These are phyloP conservation scores for Salminus brasiliensis DNA, from an alignment of 2,113 vertebrate species.

Conservation along the genomic window DNA sequence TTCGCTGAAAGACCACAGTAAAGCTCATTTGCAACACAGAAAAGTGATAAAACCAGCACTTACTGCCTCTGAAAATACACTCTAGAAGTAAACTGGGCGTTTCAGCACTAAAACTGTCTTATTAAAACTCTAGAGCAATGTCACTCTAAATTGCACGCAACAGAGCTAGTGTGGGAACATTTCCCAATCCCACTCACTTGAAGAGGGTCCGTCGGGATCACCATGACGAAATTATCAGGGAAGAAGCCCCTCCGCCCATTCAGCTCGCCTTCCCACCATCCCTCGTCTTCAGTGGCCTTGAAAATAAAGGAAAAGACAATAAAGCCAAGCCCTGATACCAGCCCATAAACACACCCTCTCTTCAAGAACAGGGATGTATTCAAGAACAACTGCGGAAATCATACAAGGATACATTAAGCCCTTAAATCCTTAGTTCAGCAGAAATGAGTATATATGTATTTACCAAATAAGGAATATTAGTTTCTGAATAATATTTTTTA, in stretches of 20 bases:
- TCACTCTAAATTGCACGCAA: conserved; percentile 23
- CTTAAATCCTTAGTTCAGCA: no score
- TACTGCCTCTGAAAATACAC: not conserved
- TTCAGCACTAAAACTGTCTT: conserved; percentile 31
- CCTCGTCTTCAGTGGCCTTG: conserved; percentile 79
- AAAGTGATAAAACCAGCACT: not conserved
- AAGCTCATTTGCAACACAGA: not conserved
- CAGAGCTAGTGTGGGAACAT: not conserved
- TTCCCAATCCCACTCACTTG: conserved; percentile 69
- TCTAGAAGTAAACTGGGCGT: not conserved
- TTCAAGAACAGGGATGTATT: not conserved
- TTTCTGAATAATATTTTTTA: no score
- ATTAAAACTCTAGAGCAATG: not conserved
- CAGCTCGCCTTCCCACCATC: conserved; percentile 90
- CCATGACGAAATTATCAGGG: conserved; percentile 86
- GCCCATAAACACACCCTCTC: not conserved
- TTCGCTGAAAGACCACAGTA: conserved; percentile 21
- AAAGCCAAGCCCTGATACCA: not conserved
- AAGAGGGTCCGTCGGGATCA: conserved; percentile 70
- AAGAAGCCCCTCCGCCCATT: conserved; percentile 83
- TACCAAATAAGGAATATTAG: no score
- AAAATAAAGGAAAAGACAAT: conserved; percentile 52
- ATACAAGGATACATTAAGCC: not conserved
- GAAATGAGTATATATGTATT: no score
- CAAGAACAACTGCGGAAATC: no score